Conservation (phyloP, 1,140 invertebrate species). For the Venturia canescens region DNA sequence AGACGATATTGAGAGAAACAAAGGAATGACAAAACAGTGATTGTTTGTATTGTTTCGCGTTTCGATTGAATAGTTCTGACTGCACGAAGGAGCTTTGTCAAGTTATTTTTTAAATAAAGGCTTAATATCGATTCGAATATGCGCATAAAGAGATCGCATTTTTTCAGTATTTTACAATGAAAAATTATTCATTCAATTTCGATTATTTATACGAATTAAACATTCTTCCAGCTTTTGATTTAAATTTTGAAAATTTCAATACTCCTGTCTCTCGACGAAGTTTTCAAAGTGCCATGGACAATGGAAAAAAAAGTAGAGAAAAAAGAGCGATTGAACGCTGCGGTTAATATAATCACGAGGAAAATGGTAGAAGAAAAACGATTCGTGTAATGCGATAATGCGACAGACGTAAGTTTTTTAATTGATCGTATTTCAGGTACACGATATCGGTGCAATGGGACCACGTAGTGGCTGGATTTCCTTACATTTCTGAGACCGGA, state of each 20-base stretch:
- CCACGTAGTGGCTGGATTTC: constrained; percentile 78
- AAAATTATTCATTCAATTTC: too few species aligned
- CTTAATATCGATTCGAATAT: too few species aligned
- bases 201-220: too few species aligned
- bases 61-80: not conserved
- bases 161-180: too few species aligned
- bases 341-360: constrained; percentile 24
- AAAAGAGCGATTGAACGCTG: not conserved
- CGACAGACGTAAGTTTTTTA: constrained; percentile 37
- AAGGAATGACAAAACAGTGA: constrained; percentile 9
- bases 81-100: not conserved
- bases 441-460: constrained; percentile 76
- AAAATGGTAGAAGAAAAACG: not conserved
- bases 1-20: constrained; percentile 3
- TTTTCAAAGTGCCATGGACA: too few species aligned
- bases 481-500: constrained; percentile 82
- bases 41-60: not conserved
- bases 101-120: not conserved
- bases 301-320: not conserved
- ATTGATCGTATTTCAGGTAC: constrained; percentile 73
- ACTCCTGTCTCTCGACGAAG: too few species aligned
- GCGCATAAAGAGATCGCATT: too few species aligned
- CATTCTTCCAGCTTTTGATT: too few species aligned
- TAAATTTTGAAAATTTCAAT: too few species aligned
- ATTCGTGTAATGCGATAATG: constrained; percentile 20